Evolutionary conservation across 2,888 invertebrate species (phyloP).

Genomic region (Drosophila setosimentum): DNA sequence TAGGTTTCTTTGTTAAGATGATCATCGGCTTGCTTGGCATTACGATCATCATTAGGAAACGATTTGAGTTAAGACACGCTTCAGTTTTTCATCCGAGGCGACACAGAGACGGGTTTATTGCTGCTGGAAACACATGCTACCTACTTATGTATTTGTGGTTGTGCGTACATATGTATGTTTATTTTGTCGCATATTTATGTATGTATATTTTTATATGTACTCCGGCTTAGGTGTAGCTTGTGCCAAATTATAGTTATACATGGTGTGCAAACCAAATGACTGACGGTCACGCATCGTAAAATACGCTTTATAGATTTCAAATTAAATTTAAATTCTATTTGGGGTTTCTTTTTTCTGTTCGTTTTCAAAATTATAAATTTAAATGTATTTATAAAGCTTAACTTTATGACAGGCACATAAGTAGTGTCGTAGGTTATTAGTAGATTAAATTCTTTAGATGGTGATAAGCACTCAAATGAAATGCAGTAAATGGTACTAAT

Average conservation of each 20-base stretch:
- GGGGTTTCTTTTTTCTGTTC: background rate
- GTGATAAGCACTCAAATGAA: conserved; percentile 4
- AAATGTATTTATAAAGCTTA: conserved; percentile 36
- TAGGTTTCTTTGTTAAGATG: conserved; percentile 1
- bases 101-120: conserved; percentile 45
- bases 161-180: background rate
- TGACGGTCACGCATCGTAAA: conserved; percentile 66
- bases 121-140: conserved; percentile 1
- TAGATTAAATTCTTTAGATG: conserved; percentile 5
- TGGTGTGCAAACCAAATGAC: conserved; percentile 35
- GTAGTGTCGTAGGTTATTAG: conserved; percentile 5
- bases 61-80: conserved; percentile 53
- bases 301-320: conserved; percentile 47
- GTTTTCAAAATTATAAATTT: conserved; percentile 29
- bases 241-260: conserved; percentile 60
- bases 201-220: background rate
- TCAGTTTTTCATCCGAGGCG: conserved; percentile 33
- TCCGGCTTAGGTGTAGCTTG: conserved; percentile 31
- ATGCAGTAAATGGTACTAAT: conserved; percentile 14
- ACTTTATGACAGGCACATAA: conserved; percentile 17
- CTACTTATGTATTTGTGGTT: background rate
- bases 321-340: conserved; percentile 34
- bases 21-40: conserved; percentile 52
- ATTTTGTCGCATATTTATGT: background rate
- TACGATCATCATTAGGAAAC: conserved; percentile 63